Conservation (phyloP, 1,140 invertebrate genomes). For the Leptinotarsa defecta region DNA sequence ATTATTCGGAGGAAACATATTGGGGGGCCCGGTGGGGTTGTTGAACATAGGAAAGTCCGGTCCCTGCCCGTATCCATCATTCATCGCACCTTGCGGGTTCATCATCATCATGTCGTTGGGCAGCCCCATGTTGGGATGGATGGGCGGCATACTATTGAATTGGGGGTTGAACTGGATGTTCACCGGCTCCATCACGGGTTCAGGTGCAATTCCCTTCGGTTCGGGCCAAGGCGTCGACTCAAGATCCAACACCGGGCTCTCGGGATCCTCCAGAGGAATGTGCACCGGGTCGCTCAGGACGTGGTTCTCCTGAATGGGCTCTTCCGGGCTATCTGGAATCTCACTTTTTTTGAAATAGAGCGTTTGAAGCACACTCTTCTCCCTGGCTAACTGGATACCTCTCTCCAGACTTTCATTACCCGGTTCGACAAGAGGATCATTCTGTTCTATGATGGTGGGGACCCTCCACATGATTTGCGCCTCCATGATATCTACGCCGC, state of each 20-base stretch:
- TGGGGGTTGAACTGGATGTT: conserved; percentile 25
- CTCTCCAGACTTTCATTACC: conserved; percentile 85
- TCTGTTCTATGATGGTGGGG: conserved; percentile 70
- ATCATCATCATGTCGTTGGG: conserved; percentile 51
- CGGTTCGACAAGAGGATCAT: conserved; percentile 66
- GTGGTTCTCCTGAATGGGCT: conserved; percentile 82
- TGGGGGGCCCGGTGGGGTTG: no score
- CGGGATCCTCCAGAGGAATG: conserved; percentile 88
- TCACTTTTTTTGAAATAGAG: conserved; percentile 83
- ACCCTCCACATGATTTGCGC: conserved; percentile 75
- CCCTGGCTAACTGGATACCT: conserved; percentile 81
- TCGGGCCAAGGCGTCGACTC: conserved; percentile 78
- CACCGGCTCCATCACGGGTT: conserved; percentile 44
- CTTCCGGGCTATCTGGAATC: conserved; percentile 84
- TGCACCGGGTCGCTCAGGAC: conserved; percentile 75
- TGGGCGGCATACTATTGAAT: conserved; percentile 37
- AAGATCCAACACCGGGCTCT: conserved; percentile 76
- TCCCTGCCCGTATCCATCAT: conserved; percentile 32
- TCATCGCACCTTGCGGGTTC: neutral
- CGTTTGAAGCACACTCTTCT: conserved; percentile 78
- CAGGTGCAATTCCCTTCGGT: conserved; percentile 67
- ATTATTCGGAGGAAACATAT: conserved; percentile 47
- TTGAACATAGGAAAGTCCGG: conserved; percentile 53
- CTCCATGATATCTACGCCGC: conserved; percentile 78
- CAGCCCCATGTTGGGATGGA: conserved; percentile 41